Evolutionary conservation across 2,888 invertebrate species (phyloP).

Genomic region (Agrotis segetum): DNA sequence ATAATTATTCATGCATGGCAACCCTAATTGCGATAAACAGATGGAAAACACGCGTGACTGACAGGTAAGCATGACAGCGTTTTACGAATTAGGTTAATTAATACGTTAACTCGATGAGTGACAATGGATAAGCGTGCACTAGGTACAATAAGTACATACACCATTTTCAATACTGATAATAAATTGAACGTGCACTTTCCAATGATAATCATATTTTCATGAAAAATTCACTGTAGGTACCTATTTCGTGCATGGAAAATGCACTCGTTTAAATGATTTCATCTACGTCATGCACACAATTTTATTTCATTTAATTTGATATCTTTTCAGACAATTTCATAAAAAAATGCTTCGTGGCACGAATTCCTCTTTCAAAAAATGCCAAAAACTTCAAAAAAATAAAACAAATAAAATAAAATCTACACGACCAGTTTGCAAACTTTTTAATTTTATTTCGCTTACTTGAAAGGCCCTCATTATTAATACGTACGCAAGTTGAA

Average conservation of each 20-base stretch:
- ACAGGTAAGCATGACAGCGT: conserved; percentile 54
- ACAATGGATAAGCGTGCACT: conserved; percentile 35
- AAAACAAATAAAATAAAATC: background rate
- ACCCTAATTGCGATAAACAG: conserved; percentile 43
- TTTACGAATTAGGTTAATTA: conserved; percentile 65
- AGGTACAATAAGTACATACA: background rate
- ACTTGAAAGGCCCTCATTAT: conserved; percentile 13
- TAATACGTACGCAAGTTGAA: conserved; percentile 32
- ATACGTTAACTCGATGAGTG: conserved; percentile 44
- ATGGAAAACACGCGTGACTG: conserved; percentile 56
- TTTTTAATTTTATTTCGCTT: conserved; percentile 34
- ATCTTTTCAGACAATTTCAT: background rate
- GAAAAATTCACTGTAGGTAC: background rate
- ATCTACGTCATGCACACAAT: background rate
- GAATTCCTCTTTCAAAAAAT: background rate
- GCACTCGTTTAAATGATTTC: background rate
- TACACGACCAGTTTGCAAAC: conserved; percentile 10
- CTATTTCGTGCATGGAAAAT: no score
- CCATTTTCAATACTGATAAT: background rate
- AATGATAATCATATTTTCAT: background rate
- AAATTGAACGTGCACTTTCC: background rate
- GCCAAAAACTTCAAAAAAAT: background rate
- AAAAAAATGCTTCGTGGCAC: background rate
- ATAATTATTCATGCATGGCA: conserved; percentile 46
- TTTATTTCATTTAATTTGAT: no score